Evolutionary conservation across 2,888 invertebrate genomes (phyloP).

Genomic region (Bursaphelenchus okinawaensis): DNA sequence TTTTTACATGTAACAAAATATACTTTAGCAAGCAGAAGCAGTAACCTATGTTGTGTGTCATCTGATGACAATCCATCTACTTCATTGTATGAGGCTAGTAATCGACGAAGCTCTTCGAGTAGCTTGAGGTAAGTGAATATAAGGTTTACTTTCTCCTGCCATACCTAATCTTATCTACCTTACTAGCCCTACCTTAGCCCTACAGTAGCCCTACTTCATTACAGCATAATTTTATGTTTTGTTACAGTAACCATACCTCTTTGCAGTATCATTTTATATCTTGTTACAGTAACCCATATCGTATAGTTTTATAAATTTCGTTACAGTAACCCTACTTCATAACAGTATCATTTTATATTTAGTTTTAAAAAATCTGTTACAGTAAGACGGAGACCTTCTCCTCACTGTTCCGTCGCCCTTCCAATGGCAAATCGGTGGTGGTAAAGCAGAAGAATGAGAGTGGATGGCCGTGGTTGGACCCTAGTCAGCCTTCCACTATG

Average conservation of each 20-base stretch:
- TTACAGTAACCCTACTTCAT: too few species aligned
- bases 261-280: too few species aligned
- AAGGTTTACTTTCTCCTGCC: too few species aligned
- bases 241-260: too few species aligned
- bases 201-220: background rate
- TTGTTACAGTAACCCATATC: too few species aligned
- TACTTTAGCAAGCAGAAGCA: background rate
- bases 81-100: conserved; percentile 8
- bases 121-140: conserved; percentile 13
- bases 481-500: conserved; percentile 46
- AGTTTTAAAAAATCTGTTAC: background rate
- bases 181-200: too few species aligned
- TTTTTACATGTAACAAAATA: too few species aligned
- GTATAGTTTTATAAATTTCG: background rate
- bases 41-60: conserved; percentile 9
- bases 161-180: too few species aligned
- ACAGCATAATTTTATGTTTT: too few species aligned
- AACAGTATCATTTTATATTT: too few species aligned
- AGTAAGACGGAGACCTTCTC: conserved; percentile 11
- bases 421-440: conserved; percentile 20
- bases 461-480: conserved; percentile 48
- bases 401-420: conserved; percentile 7
- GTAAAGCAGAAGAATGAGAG: conserved; percentile 23
- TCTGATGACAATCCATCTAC: background rate
- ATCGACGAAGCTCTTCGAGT: conserved; percentile 4